A percentile compares a stretch with the other conserved stretches of the same genome.
These are phyloP conservation scores for Tangara arthus DNA, from an alignment of 2,797 vertebrate species.

Conservation along the genomic window DNA sequence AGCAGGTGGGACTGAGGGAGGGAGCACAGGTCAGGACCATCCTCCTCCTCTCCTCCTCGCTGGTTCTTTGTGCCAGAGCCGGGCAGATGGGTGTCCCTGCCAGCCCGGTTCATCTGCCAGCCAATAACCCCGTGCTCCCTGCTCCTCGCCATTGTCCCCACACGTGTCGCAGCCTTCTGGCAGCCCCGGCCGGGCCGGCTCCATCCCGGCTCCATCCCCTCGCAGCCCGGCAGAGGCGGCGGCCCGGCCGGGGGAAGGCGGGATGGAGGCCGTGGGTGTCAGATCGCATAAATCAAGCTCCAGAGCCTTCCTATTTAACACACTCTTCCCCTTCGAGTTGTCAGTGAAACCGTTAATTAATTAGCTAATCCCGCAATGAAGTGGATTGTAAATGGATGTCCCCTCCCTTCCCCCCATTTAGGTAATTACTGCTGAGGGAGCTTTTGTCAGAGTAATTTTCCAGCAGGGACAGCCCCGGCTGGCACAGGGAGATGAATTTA, in stretches of 20 bases:
- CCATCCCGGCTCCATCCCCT: not conserved
- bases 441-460: constrained; percentile 90
- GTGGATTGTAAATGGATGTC: constrained; percentile 94
- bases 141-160: constrained; percentile 40
- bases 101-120: constrained; percentile 61
- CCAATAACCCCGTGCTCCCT: not conserved
- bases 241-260: not conserved
- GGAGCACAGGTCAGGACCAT: not conserved
- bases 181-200: not conserved
- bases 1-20: not conserved
- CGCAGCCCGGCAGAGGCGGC: not conserved
- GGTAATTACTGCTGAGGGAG: constrained; percentile 96
- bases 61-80: not conserved
- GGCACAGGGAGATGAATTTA: constrained; percentile 64
- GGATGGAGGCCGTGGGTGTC: constrained; percentile 58
- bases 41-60: not conserved
- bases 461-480: constrained; percentile 79
- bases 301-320: constrained; percentile 93
- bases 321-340: constrained; percentile 93
- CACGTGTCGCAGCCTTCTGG: constrained; percentile 65
- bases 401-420: constrained; percentile 86
- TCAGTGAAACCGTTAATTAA: constrained; percentile 99
- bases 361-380: constrained; percentile 98
- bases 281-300: constrained; percentile 90
- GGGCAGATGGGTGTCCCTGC: constrained; percentile 72